phyloP scores from a whole-genome alignment of 2,113 vertebrate species.

The Piprites chloris region DNA sequence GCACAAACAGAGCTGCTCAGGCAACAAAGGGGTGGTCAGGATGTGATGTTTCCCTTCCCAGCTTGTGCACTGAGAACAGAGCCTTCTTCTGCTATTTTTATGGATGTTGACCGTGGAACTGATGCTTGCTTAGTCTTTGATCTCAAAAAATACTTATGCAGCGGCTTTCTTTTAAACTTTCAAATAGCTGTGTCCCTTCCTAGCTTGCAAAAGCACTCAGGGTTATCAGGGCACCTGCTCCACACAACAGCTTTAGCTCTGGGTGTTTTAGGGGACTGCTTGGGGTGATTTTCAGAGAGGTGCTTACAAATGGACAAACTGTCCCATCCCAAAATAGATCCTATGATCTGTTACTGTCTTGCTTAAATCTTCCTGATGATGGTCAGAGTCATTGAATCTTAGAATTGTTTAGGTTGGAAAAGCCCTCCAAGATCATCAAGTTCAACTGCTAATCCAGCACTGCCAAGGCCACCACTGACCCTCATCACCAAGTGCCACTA shows the following conservation, averaged over 20 bases:
- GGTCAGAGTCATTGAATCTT: not conserved
- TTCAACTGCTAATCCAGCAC: too few species aligned
- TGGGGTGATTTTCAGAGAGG: not conserved
- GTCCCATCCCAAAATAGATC: not conserved
- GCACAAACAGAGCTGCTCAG: not conserved
- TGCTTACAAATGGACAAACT: not conserved
- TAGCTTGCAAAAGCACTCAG: not conserved
- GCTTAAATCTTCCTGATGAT: not conserved
- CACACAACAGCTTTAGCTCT: not conserved
- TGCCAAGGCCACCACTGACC: not conserved
- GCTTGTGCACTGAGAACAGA: fast-evolving
- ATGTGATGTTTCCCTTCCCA: not conserved
- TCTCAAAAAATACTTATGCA: not conserved
- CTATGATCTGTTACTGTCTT: not conserved
- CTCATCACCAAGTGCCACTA: not conserved
- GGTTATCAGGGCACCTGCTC: not conserved
- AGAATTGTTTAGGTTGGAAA: not conserved
- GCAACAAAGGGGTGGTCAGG: not conserved
- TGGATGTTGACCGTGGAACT: not conserved
- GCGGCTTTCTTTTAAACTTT: not conserved
- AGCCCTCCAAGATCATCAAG: not conserved
- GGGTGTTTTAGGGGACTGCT: not conserved
- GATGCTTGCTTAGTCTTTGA: not conserved
- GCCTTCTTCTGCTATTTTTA: not conserved
- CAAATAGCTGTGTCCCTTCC: not conserved